Evolutionary conservation across 1,140 invertebrate genomes (phyloP).

Genomic region (Spodoptera frugiperda): DNA sequence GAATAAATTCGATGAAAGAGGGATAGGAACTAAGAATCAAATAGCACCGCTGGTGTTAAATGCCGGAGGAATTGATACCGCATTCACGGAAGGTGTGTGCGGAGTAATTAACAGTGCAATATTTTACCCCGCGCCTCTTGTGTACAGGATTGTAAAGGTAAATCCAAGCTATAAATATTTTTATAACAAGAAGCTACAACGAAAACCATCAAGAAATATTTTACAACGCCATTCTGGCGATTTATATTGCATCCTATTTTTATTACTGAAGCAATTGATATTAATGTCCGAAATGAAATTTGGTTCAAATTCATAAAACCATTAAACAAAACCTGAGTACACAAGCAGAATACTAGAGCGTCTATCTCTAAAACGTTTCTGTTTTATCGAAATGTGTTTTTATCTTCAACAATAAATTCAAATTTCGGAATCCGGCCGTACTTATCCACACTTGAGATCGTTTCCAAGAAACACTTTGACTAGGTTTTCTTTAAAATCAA

Average conservation of each 20-base stretch:
- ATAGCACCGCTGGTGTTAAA: conserved; percentile 97
- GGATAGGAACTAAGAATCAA: conserved; percentile 95
- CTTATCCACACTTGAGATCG: conserved; percentile 35
- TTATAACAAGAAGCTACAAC: conserved; percentile 28
- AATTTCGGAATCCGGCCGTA: conserved; percentile 16
- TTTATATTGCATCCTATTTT: conserved; percentile 23
- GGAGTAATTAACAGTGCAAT: conserved; percentile 94
- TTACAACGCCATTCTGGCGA: conserved; percentile 15
- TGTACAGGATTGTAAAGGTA: conserved; percentile 84
- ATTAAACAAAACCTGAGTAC: conserved; percentile 14
- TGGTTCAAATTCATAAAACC: conserved; percentile 10
- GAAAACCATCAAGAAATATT: conserved; percentile 12
- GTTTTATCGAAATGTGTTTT: conserved; percentile 38
- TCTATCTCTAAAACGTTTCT: conserved; percentile 18
- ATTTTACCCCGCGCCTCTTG: conserved; percentile 90
- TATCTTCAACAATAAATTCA: conserved; percentile 33
- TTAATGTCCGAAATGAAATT: neutral
- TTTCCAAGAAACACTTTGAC: conserved; percentile 33
- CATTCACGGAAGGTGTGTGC: conserved; percentile 96
- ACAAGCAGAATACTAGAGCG: neutral
- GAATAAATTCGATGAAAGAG: conserved; percentile 91
- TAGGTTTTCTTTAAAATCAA: conserved; percentile 40
- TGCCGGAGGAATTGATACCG: conserved; percentile 92
- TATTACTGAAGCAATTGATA: conserved; percentile 11
- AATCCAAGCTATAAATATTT: conserved; percentile 4